Base-by-base conservation (phyloP, 2,797 vertebrate species). In the Valencia hispanica region DNA sequence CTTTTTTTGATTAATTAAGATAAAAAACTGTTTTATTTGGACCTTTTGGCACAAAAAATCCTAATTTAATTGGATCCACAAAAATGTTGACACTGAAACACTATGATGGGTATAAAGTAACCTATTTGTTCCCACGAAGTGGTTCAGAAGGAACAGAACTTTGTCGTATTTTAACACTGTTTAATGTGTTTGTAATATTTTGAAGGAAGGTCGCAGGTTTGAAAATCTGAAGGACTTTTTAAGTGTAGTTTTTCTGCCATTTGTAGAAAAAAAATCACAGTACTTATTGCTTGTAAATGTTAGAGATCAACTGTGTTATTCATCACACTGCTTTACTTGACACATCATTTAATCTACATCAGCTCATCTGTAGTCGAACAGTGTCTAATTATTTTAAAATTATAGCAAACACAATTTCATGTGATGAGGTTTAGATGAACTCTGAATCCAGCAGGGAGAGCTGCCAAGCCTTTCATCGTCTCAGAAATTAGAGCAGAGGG, bases 401-500 rank as follows among this genome's bases (percentile, higher is more conserved):
- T 80, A 81, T 27, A 79, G 81, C 77, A 30, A 57, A 61, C n/a
- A 5, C 69, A 17, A 25, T 80, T 84, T 87, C 74, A 88, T 74
- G 55, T 74, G 83, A 83, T 79, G 72, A 55, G 61, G 18, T 84
- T 89, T 87, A 85, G 89, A 92, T 80, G 69, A 86, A 82, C 36
- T 76, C 63, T 12, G 81, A 68, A 88, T 80, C 78, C 90, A 83
- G 74, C 85, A 36, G 91, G 92, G 89, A 87, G 88, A 89, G 84
- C 72, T 87, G 68, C 73, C 12, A 36, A 84, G 80, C 70, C 88
- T 91, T 92, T 92, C 89, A 89, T 92, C 86, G 81, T 82, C 47
- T 63, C 12, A 72, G 82, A 79, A 79, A 87, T 80, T 65, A 78
- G 84, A 89, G 82, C 85, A 34, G 71, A 80, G 77, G 78, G 86